Base-by-base conservation (phyloP, 1,140 invertebrate species). In the Trissolcus basalis region DNA sequence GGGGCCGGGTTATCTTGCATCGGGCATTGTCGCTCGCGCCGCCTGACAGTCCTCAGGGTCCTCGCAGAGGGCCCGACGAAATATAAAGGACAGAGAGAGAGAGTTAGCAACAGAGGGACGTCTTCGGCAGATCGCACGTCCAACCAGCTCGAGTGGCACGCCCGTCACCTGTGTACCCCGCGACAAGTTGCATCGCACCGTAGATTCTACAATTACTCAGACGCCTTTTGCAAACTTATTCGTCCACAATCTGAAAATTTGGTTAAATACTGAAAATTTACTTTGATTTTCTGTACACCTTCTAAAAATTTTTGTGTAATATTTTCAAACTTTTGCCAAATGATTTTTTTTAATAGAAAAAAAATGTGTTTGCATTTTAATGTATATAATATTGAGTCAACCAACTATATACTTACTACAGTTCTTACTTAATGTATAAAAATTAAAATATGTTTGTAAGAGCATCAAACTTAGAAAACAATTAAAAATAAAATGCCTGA, bases 171-270 rank as follows among this genome's bases (percentile, higher is more conserved):
- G 80, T 79, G 78, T 55, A 48, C 60, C 44, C 56, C 49, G 19
- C 53, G 86, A 86, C 85, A 87, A 87, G 85, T 87, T 86, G 84
- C 73, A 80, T 82, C 78, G 74, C 55, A 59, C 80, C 47, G 56
- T 53, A 85, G 86, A 87, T 86, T 86, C 85, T 87, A 85, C 86
- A 87, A 87, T 87, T 87, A 87, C 85, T 87, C 86, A 79, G 49
- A 54, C 27, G 47, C 50, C 48, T 80, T 81, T 64, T 87, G 84
- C 84, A 80, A 85, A 87, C 86, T 87, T 80, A 87, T 78, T 87
- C 69, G 50, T n/a, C 60, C 36, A 27, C 1, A 27, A 27, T 3
- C 19, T 3, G 19, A 27, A 27, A n/a, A n/a, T n/a, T n/a, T n/a
- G n/a, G n/a, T n/a, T n/a, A n/a, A n/a, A n/a, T n/a, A n/a, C n/a